Evolutionary conservation across 2,888 invertebrate species (phyloP), one percentile per base, ranked within the genome.

Genomic region (Biston stratarius): DNA sequence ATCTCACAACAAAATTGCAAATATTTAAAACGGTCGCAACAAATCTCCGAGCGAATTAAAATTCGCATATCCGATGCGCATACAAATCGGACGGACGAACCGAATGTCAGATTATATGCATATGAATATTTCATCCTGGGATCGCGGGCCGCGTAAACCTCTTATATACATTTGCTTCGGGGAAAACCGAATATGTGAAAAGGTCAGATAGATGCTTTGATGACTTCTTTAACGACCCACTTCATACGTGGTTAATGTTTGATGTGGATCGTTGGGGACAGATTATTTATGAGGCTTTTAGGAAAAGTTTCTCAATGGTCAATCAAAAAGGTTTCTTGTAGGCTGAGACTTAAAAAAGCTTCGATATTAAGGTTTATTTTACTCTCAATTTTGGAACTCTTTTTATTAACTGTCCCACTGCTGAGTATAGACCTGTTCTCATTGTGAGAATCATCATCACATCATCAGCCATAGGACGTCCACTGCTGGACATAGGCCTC

Each of bases 141-240:
- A 24, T 15, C 60, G 36, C 44, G 40, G 66, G 57, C 5, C 53
- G 40, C 53, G 53, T 53, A 74, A 71, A 72, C 74, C 72, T 74
- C 70, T 70, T 71, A 72, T 65, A 70, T 61, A 68, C 69, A 73
- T 75, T 73, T 74, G 73, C 74, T 68, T 72, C 69, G 63, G 66
- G 72, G 66, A 69, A 67, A 72, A 65, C 61, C 69, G 60, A 67
- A 74, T 64, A 72, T 65, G 52, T 60, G 64, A 64, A 67, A 71
- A 45, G 71, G 69, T 73, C 71, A 73, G 55, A 67, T 60, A 56
- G 64, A 71, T 63, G 63, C 69, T 71, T 73, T 71, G 73, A 73
- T 69, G 70, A 68, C 47, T 56, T 62, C 55, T 70, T 67, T 67
- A 70, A 70, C 67, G 64, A 64, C 55, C 51, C 55, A 51, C 49